phyloP scores from a whole-genome alignment of 2,888 invertebrate genomes.

The Himalopsyche tibetana region DNA sequence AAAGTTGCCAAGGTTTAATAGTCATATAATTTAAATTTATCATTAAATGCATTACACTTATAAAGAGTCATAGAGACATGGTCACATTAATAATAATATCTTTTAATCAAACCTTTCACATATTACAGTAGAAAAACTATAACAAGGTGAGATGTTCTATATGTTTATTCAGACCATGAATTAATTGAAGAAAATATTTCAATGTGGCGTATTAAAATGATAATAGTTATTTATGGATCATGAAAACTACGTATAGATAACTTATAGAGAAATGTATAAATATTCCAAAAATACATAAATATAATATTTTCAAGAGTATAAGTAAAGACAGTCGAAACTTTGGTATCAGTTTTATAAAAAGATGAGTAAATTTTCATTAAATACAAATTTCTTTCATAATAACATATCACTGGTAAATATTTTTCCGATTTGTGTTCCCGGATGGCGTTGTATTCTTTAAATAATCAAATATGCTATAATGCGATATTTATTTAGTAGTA shows the following conservation, averaged over 20 bases:
- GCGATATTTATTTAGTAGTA: background rate
- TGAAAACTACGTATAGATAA: background rate
- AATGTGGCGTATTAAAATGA: background rate
- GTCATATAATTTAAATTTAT: background rate
- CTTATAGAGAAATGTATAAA: constrained; percentile 8
- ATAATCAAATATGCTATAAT: background rate
- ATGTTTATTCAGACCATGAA: too few relatives aligned
- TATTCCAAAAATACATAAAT: constrained; percentile 6
- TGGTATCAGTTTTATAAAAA: background rate
- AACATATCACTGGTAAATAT: background rate
- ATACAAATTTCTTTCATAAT: background rate
- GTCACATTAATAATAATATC: background rate
- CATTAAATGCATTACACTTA: background rate
- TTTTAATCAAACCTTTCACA: background rate
- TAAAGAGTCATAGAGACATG: background rate
- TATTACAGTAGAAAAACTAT: background rate
- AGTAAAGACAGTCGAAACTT: background rate
- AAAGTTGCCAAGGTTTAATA: background rate
- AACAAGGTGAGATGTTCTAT: background rate
- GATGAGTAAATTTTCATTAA: background rate
- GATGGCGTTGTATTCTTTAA: background rate
- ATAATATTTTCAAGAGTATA: background rate
- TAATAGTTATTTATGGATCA: background rate
- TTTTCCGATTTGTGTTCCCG: background rate
- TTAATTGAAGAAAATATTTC: background rate